These are phyloP conservation scores for Achlya flavicornis DNA, from an alignment of 2,888 invertebrate genomes.

Conservation along the genomic window DNA sequence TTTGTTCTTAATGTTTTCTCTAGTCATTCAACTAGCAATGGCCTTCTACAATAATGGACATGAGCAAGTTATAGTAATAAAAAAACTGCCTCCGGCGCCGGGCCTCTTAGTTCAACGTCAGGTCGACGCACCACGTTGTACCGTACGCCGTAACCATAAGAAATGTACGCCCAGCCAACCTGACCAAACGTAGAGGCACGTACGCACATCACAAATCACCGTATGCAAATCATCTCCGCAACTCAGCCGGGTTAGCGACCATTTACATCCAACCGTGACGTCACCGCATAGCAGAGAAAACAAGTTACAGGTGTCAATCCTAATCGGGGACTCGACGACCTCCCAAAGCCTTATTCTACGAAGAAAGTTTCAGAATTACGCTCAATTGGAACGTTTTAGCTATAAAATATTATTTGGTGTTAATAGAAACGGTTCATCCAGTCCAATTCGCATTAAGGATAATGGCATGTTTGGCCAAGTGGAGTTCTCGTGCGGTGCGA, in stretches of 20 bases:
- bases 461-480: conserved; percentile 1
- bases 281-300: conserved; percentile 70
- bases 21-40: conserved; percentile 10
- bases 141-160: conserved; percentile 76
- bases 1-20: neutral
- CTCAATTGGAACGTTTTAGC: neutral
- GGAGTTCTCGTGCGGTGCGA: neutral
- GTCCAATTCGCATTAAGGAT: conserved; percentile 5
- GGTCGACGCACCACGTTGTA: conserved; percentile 77
- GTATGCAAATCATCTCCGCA: conserved; percentile 57
- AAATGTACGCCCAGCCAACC: conserved; percentile 67
- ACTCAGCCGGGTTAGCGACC: conserved; percentile 55
- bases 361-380: conserved; percentile 11
- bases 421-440: conserved; percentile 4
- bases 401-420: conserved; percentile 2
- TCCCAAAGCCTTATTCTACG: conserved; percentile 35
- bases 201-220: conserved; percentile 50
- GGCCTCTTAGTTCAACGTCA: conserved; percentile 77
- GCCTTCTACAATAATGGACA: conserved; percentile 33
- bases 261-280: conserved; percentile 66
- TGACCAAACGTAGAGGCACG: conserved; percentile 60
- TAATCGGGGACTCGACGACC: conserved; percentile 56
- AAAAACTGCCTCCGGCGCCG: conserved; percentile 63
- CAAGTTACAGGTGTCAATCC: conserved; percentile 72
- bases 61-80: conserved; percentile 55